Percentiles rank a stretch among this genome's conserved stretches.
Conservation (phyloP, 2,113 vertebrate genomes). For the Colossoma macropomum region DNA sequence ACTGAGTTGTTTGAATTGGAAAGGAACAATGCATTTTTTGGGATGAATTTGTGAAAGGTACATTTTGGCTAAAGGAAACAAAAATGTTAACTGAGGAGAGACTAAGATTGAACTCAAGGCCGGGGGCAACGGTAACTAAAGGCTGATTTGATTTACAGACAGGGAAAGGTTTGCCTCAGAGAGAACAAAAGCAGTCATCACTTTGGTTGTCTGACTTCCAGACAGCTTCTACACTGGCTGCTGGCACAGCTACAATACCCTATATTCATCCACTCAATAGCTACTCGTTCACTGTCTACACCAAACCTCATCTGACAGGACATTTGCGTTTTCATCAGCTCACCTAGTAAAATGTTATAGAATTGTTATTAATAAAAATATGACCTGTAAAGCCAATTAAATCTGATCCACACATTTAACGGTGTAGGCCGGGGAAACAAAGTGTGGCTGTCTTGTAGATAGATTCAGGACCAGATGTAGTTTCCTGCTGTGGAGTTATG, state of each 20-base stretch:
- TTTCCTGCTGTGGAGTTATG: constrained; percentile 15
- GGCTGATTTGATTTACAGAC: constrained; percentile 44
- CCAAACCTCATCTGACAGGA: background rate
- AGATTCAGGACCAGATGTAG: background rate
- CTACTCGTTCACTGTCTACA: background rate
- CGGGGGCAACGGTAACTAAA: constrained; percentile 27
- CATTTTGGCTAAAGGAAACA: constrained; percentile 53
- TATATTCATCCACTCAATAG: constrained; percentile 21
- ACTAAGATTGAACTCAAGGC: constrained; percentile 20
- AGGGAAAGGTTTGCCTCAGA: background rate
- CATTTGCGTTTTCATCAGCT: constrained; percentile 19
- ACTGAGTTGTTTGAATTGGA: constrained; percentile 45
- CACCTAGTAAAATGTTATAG: constrained; percentile 1
- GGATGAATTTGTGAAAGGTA: constrained; percentile 56
- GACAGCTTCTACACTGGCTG: constrained; percentile 43
- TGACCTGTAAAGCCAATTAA: background rate
- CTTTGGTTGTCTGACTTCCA: constrained; percentile 27
- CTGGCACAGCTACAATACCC: constrained; percentile 48
- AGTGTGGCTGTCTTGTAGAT: no score
- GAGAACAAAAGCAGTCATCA: constrained; percentile 37
- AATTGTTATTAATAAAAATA: background rate
- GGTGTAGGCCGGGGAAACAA: background rate
- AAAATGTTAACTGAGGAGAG: constrained; percentile 1
- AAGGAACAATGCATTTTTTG: background rate
- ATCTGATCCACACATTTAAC: background rate